Conservation (phyloP, 2,888 invertebrate species). For the Lithodes maja region DNA sequence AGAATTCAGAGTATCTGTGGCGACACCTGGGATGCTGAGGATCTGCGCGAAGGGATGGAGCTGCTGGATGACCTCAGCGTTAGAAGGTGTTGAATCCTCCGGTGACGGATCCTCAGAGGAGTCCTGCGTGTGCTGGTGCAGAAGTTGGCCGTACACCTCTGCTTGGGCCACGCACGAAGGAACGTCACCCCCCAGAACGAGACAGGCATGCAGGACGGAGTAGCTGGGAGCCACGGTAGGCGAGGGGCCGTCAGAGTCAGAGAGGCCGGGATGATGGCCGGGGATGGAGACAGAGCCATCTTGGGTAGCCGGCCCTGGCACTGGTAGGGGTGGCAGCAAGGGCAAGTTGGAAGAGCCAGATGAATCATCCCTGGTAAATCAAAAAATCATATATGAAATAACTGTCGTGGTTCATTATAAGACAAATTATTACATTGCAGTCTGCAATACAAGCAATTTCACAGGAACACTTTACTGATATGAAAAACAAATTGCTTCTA, state of each 20-base stretch:
- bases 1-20: not conserved
- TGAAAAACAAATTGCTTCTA: too few species aligned
- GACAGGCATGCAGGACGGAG: slow-evolving; percentile 55
- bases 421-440: too few species aligned
- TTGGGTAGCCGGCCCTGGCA: slow-evolving; percentile 23
- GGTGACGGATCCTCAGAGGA: slow-evolving; percentile 20
- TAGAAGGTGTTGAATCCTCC: slow-evolving; percentile 38
- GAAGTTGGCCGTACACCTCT: slow-evolving; percentile 43
- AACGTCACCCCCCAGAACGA: slow-evolving; percentile 54
- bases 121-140: slow-evolving; percentile 30
- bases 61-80: slow-evolving; percentile 31
- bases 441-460: too few species aligned
- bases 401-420: too few species aligned
- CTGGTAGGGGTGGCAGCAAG: slow-evolving; percentile 35
- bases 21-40: slow-evolving; percentile 1
- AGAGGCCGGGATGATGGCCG: not conserved
- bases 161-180: slow-evolving; percentile 57
- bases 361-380: not conserved
- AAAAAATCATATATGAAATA: too few species aligned
- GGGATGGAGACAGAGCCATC: slow-evolving; percentile 32
- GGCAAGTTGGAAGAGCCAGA: not conserved
- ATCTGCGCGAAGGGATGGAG: slow-evolving; percentile 43
- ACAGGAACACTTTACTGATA: too few species aligned
- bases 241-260: not conserved
- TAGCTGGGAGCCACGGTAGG: slow-evolving; percentile 51